A percentile compares a stretch with the other conserved stretches of the same genome.
phyloP scores from a whole-genome alignment of 2,797 vertebrate species.

The Sorex maritimensis region DNA sequence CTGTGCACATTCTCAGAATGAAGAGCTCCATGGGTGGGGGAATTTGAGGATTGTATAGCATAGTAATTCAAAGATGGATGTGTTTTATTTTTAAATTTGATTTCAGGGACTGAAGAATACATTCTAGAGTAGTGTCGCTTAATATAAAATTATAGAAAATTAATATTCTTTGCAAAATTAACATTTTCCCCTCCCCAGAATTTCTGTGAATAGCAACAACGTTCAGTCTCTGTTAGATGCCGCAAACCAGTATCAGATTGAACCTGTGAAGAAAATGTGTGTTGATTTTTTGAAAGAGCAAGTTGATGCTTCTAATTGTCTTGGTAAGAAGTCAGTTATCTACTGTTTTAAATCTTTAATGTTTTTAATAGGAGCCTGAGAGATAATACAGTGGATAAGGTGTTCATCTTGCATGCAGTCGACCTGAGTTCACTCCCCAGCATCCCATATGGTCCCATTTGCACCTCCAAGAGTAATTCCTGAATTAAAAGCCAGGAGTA shows the following conservation, averaged over 20 bases:
- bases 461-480: too few species aligned
- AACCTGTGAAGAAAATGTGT: constrained; percentile 99
- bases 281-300: constrained; percentile 99
- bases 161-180: constrained; percentile 79
- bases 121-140: constrained; percentile 36
- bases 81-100: constrained; percentile 50
- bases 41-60: neutral
- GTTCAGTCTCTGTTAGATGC: constrained; percentile 98
- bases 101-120: neutral
- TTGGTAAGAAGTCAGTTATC: constrained; percentile 92
- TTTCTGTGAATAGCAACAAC: constrained; percentile 98
- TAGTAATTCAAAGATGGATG: constrained; percentile 16
- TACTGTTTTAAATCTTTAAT: constrained; percentile 18
- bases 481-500: too few species aligned
- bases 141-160: constrained; percentile 37
- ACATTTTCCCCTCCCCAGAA: constrained; percentile 90
- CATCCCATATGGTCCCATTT: too few species aligned
- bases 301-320: constrained; percentile 98
- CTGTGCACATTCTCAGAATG: constrained; percentile 27
- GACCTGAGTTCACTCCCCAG: too few species aligned
- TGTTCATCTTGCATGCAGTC: too few species aligned
- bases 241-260: constrained; percentile 99
- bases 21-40: neutral
- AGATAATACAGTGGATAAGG: too few species aligned
- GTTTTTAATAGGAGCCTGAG: constrained; percentile 63